Evolutionary conservation across 2,797 vertebrate species (phyloP).

Genomic region (Micropoecilia bifurca): DNA sequence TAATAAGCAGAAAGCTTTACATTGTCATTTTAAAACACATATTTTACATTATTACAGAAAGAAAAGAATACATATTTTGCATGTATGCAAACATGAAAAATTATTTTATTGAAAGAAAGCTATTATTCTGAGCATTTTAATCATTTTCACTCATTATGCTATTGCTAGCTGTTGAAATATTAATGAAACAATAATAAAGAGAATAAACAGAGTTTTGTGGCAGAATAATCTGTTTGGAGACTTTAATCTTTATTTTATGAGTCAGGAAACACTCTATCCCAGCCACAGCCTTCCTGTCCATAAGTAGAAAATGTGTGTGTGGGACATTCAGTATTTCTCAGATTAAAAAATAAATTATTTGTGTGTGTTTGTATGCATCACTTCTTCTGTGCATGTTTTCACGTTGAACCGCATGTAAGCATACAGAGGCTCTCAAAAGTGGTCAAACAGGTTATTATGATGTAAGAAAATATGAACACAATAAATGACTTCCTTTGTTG

Average conservation of each 20-base stretch:
- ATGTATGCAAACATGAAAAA: neutral
- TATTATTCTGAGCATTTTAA: neutral
- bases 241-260: slow-evolving; percentile 1
- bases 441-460: neutral
- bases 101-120: neutral
- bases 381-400: neutral
- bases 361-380: neutral
- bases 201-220: neutral
- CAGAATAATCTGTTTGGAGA: neutral
- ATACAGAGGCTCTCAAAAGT: neutral
- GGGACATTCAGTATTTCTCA: neutral
- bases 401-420: neutral
- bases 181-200: slow-evolving; percentile 1
- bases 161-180: neutral
- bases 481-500: neutral
- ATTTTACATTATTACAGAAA: neutral
- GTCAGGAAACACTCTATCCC: neutral
- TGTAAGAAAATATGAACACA: neutral
- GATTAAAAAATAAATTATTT: neutral
- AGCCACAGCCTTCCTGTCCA: neutral
- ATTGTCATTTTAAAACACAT: neutral
- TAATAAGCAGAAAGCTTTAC: neutral
- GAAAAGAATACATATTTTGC: neutral
- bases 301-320: neutral
- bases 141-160: neutral